phyloP scores from a whole-genome alignment of 2,888 invertebrate genomes.

The Acanthosepion pharaonis region DNA sequence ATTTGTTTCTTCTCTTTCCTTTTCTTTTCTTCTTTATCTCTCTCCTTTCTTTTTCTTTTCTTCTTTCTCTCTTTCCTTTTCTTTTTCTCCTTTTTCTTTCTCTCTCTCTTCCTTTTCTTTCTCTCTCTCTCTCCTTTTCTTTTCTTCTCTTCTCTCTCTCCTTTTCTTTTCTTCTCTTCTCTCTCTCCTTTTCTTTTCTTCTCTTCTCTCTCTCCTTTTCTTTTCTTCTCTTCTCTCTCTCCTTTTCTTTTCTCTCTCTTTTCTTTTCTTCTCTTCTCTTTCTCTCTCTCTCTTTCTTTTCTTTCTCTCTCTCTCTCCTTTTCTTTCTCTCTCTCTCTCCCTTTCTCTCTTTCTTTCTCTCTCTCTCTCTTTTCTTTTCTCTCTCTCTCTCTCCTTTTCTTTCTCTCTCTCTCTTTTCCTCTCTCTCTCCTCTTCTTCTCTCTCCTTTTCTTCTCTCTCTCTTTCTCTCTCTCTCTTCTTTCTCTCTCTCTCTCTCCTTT shows the following conservation, averaged over 20 bases:
- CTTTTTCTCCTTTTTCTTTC: background rate
- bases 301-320: too few relatives aligned
- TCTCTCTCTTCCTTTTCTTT: background rate
- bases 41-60: background rate
- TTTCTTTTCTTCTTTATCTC: background rate
- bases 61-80: background rate
- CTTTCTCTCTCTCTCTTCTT: background rate
- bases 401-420: background rate
- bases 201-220: background rate
- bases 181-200: background rate
- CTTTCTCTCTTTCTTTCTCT: background rate
- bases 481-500: background rate
- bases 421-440: background rate
- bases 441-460: background rate
- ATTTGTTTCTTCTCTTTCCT: background rate
- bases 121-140: background rate
- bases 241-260: background rate
- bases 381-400: background rate
- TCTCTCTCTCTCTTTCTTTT: background rate
- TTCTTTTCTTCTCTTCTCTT: background rate
- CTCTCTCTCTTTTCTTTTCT: background rate
- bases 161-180: background rate
- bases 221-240: too few relatives aligned
- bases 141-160: background rate
- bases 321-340: background rate